Conservation (phyloP, 92 coral and sea anemone genomes). For the Porites lobata region DNA sequence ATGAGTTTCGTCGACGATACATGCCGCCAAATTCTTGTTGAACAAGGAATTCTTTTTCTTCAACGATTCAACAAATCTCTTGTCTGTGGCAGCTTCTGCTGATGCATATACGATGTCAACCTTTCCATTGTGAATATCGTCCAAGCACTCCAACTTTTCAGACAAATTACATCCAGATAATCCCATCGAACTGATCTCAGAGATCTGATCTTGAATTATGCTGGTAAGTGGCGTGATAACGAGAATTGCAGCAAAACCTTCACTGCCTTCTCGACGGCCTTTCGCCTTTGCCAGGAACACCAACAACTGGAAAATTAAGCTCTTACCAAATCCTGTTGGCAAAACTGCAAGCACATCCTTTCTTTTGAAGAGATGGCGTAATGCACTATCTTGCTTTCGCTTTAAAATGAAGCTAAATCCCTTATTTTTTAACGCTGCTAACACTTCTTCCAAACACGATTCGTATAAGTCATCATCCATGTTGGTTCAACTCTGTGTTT, state of each 20-base stretch:
- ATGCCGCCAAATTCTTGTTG: neutral
- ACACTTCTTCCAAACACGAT: neutral
- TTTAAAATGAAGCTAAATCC: slow-evolving; percentile 4
- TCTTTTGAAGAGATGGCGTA: neutral
- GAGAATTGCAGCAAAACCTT: neutral
- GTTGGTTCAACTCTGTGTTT: too few relatives aligned
- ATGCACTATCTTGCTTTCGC: slow-evolving; percentile 5
- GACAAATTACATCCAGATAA: neutral
- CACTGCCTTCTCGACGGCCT: too few relatives aligned
- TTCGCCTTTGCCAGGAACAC: slow-evolving; percentile 3
- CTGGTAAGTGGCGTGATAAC: slow-evolving; percentile 28
- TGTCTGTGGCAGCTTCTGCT: slow-evolving; percentile 7
- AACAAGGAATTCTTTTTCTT: neutral
- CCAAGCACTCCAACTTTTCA: neutral
- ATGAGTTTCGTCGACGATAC: slow-evolving; percentile 9
- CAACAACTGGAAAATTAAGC: slow-evolving; percentile 29
- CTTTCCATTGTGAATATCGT: neutral
- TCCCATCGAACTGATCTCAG: slow-evolving; percentile 17
- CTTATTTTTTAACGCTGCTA: neutral
- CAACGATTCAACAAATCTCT: neutral
- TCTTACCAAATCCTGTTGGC: slow-evolving; percentile 33
- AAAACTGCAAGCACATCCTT: slow-evolving; percentile 7
- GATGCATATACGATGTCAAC: neutral
- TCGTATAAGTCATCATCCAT: neutral
- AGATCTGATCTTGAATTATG: slow-evolving; percentile 30